Evolutionary conservation across 2,113 vertebrate genomes (phyloP), one percentile per base, ranked within the genome.

Genomic region (Rhinolophus ferrumequinum): DNA sequence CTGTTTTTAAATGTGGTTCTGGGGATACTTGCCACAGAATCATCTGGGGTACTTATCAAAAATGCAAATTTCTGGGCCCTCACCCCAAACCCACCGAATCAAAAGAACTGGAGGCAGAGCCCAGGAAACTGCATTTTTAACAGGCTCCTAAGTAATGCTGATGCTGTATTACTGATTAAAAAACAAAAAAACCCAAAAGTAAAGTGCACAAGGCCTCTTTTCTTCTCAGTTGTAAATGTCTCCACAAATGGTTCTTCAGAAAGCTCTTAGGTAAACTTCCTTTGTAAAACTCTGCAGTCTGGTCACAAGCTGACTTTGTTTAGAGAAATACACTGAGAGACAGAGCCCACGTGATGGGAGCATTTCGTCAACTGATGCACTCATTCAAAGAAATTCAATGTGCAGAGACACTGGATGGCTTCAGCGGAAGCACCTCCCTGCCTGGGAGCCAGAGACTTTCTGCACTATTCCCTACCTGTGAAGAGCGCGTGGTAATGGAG

Each of bases 401-500:
- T 24, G 64, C 85, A 93, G 84, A 64, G 84, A 96, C 50, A 13
- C 52, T 10, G 72, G 28, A 60, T 94, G 94, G 62, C 64, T 77
- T 80, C 88, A 13, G 47, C 0, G 5, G 90, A 81, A 73, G 44
- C 1, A 2, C 33, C 84, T 92, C 44, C 22, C 60, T 70, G 24
- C 38, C 38, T 22, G 18, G 47, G 62, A 91, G 13, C 60, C 28
- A 54, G 4, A 95, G 41, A 22, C 69, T 75, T 87, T 54, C 69
- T 60, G 76, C 41, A 89, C 83, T 66, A 79, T 44, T 67, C 88
- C 85, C 93, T 98, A 99, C 99, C 99, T 98, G 99, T 99, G 93
- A 99, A 98, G 69, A 99, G 98, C 30, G 99, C 99, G 24, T 99
- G 99, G 97, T 99, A 99, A 98, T 99, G 99, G 84, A 99, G 99